Evolutionary conservation across 1,140 invertebrate species (phyloP), one percentile per base, ranked within the genome.

Genomic region (Tetragonula clypearis): DNA sequence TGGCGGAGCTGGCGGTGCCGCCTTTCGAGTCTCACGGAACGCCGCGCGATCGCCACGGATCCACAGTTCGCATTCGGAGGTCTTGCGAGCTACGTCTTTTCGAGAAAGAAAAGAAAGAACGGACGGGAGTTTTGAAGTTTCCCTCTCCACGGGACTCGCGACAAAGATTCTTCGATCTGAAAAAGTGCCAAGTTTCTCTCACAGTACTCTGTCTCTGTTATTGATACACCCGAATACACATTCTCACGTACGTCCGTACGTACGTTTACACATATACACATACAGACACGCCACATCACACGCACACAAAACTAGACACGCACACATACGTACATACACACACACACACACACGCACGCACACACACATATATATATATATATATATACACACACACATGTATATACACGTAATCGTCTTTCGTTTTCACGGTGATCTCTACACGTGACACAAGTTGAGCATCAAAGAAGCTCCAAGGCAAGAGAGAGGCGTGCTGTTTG

Each of bases 21-120:
- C 91, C 87, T 91, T 92, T 87, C 90, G 85, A 84, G 85, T 80
- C 80, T 62, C 74, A 73, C 78, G 69, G 1, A 30, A 65, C n/a
- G 62, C 30, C 71, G 41, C 30, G 62, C 65, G 62, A 12, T 21
- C 41, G 53, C 49, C 49, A 84, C 74, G 49, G 65, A 75, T 73
- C 82, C 74, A 88, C 90, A 93, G 93, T 93, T 87, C 89, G 91
- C 88, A 92, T 88, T 92, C 92, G 92, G 92, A 90, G 90, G 92
- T 86, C 89, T 85, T 89, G 87, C 91, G 90, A 92, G 91, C 87
- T 81, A 87, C 71, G 89, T 87, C 80, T 88, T 87, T 68, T 83
- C 83, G 75, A 55, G 74, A 90, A 75, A 79, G 79, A 87, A 79
- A 74, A 75, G 73, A 69, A 86, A 83, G 74, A 84, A 23, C 41